These are phyloP conservation scores for Orthosia cruda DNA, from an alignment of 2,888 invertebrate species.

Conservation along the genomic window DNA sequence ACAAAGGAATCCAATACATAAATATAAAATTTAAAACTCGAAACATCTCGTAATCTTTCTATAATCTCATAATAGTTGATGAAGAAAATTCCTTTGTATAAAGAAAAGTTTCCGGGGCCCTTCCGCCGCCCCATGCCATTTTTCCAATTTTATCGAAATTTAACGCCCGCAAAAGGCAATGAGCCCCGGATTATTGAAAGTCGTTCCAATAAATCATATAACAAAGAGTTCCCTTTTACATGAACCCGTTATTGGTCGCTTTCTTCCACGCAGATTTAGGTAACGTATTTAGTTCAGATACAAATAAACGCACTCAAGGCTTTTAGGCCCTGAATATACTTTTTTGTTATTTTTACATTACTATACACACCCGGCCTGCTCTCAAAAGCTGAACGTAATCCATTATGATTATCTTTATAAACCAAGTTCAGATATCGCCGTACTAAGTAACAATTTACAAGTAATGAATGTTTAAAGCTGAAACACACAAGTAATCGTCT, in stretches of 20 bases:
- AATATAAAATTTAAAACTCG: slow-evolving; percentile 3
- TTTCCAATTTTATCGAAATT: slow-evolving; percentile 75
- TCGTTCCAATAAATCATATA: slow-evolving; percentile 74
- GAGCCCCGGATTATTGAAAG: slow-evolving; percentile 70
- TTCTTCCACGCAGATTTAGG: slow-evolving; percentile 44
- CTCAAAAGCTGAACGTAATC: slow-evolving; percentile 50
- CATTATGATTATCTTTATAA: slow-evolving; percentile 61
- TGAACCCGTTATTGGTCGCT: slow-evolving; percentile 53
- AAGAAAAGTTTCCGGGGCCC: slow-evolving; percentile 60
- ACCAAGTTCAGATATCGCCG: slow-evolving; percentile 47
- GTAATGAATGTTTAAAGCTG: slow-evolving; percentile 62
- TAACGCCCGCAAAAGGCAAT: slow-evolving; percentile 70
- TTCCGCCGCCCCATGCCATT: slow-evolving; percentile 65
- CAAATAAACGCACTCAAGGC: slow-evolving; percentile 48
- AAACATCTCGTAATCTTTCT: slow-evolving; percentile 14
- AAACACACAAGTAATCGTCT: slow-evolving; percentile 59
- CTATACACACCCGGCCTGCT: slow-evolving; percentile 33
- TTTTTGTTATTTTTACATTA: slow-evolving; percentile 62
- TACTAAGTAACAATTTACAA: slow-evolving; percentile 59
- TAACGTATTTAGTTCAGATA: slow-evolving; percentile 47
- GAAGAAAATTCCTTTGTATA: slow-evolving; percentile 53
- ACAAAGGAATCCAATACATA: not conserved
- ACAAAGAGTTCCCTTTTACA: slow-evolving; percentile 69
- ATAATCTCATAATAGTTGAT: slow-evolving; percentile 49
- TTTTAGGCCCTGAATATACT: slow-evolving; percentile 38